These are phyloP conservation scores for Fissipunctia ypsillon DNA, from an alignment of 2,888 invertebrate genomes.

Conservation along the genomic window DNA sequence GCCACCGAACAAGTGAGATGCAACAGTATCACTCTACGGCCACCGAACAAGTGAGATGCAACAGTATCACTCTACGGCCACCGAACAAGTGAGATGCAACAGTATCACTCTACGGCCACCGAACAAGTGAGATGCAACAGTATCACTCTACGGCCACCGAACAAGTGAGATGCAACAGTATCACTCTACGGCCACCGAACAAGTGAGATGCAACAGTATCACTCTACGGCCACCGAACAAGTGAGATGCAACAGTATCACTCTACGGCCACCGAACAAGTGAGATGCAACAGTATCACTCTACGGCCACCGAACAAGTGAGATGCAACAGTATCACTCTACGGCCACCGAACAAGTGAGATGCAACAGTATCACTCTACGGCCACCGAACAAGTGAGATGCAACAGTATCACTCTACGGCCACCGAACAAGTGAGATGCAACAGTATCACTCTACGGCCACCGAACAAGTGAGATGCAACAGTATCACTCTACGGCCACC, in stretches of 20 bases:
- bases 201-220: constrained; percentile 12
- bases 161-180: constrained; percentile 14
- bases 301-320: constrained; percentile 9
- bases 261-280: constrained; percentile 14
- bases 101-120: constrained; percentile 7
- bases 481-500: constrained; percentile 7
- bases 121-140: constrained; percentile 15
- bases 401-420: constrained; percentile 18
- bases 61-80: constrained; percentile 12
- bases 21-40: constrained; percentile 18
- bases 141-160: constrained; percentile 9
- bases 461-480: constrained; percentile 12
- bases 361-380: constrained; percentile 18
- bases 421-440: constrained; percentile 11
- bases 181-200: constrained; percentile 11
- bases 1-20: constrained; percentile 7
- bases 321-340: constrained; percentile 10
- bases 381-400: constrained; percentile 7
- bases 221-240: constrained; percentile 16
- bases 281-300: constrained; percentile 12
- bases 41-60: constrained; percentile 11
- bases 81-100: constrained; percentile 12
- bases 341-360: constrained; percentile 8
- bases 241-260: constrained; percentile 5
- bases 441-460: constrained; percentile 12